These are phyloP conservation scores for Syrista parreyssii DNA, from an alignment of 2,888 invertebrate genomes.

Conservation along the genomic window DNA sequence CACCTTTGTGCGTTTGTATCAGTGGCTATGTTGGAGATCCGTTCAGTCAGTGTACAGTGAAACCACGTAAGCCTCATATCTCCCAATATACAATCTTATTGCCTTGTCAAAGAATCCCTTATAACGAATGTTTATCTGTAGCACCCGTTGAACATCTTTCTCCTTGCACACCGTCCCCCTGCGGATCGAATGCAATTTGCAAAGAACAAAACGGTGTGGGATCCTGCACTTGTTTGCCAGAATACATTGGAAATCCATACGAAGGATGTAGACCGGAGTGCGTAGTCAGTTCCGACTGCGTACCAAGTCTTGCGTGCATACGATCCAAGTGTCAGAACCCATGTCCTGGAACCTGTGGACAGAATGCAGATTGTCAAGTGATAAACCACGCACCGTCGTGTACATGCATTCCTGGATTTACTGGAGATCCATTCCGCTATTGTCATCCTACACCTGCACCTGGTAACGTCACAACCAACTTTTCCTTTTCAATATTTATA, in stretches of 20 bases:
- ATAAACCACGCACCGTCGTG: conserved; percentile 76
- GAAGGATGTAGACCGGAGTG: conserved; percentile 68
- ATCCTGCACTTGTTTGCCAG: conserved; percentile 67
- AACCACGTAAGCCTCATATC: conserved; percentile 38
- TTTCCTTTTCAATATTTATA: conserved; percentile 7
- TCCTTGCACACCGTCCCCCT: conserved; percentile 80
- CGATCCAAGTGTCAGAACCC: conserved; percentile 76
- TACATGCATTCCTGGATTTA: conserved; percentile 69
- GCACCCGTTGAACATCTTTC: conserved; percentile 45
- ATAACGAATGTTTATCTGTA: background rate
- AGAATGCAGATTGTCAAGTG: conserved; percentile 75
- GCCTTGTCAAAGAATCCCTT: background rate
- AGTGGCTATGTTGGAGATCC: conserved; percentile 61
- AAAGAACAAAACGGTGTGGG: conserved; percentile 70
- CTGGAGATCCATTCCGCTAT: conserved; percentile 71
- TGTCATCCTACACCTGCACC: conserved; percentile 57
- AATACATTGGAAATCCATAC: conserved; percentile 68
- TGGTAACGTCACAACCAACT: conserved; percentile 59
- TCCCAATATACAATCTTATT: background rate
- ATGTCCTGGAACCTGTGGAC: conserved; percentile 81
- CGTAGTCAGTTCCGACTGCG: conserved; percentile 67
- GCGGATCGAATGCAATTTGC: conserved; percentile 80
- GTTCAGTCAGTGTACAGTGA: conserved; percentile 45
- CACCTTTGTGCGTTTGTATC: conserved; percentile 63
- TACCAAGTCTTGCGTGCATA: conserved; percentile 70